Conservation (phyloP, 2,797 vertebrate genomes). For the Gobionotothen gibberifrons region DNA sequence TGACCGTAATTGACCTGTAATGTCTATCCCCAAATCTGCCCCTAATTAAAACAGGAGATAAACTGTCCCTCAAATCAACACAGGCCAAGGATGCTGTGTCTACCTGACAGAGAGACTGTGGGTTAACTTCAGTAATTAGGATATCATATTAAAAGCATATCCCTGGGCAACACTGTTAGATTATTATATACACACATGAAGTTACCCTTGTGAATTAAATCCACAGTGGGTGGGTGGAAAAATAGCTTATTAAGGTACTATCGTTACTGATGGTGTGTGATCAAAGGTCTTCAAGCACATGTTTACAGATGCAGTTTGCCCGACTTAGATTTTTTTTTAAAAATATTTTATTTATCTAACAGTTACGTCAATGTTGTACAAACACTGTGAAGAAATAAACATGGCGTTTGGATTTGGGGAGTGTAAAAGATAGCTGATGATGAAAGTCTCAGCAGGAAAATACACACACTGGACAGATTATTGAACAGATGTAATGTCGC, state of each 20-base stretch:
- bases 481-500: conserved; percentile 8
- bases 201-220: conserved; percentile 46
- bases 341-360: neutral
- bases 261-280: neutral
- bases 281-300: neutral
- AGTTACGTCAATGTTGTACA: conserved; percentile 1
- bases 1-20: conserved; percentile 67
- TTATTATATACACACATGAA: conserved; percentile 46
- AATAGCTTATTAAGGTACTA: conserved; percentile 19
- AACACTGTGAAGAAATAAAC: neutral
- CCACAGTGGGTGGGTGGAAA: conserved; percentile 21
- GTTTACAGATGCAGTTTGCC: neutral
- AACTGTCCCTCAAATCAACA: conserved; percentile 63
- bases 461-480: conserved; percentile 11
- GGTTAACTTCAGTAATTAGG: conserved; percentile 58
- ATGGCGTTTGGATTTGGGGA: conserved; percentile 2
- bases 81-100: conserved; percentile 36
- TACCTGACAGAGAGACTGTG: conserved; percentile 33
- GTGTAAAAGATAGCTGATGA: conserved; percentile 13
- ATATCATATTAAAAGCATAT: conserved; percentile 55
- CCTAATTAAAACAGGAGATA: conserved; percentile 75
- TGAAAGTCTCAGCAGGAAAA: conserved; percentile 19
- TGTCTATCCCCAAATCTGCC: conserved; percentile 50
- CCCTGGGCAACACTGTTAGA: conserved; percentile 24
- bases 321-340: neutral